These are phyloP conservation scores for Scalopus aquaticus DNA, from an alignment of 2,113 vertebrate genomes.

Conservation along the genomic window DNA sequence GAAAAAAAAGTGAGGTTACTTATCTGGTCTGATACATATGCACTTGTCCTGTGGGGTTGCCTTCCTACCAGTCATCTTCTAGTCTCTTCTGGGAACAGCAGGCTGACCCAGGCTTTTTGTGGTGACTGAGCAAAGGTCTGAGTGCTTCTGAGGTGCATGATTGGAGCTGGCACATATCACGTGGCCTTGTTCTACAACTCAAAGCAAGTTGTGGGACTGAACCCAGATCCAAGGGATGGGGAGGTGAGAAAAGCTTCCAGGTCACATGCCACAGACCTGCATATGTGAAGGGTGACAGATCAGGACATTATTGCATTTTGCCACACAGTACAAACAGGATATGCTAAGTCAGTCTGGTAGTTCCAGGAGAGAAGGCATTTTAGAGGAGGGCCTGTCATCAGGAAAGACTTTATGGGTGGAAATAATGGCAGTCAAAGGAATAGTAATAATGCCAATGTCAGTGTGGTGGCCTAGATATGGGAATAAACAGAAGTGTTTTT, in stretches of 20 bases:
- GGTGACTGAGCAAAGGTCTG: not conserved
- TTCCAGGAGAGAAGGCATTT: not conserved
- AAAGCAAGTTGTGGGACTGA: not conserved
- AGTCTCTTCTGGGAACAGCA: not conserved
- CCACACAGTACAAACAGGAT: fast-evolving
- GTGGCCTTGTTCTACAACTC: not conserved
- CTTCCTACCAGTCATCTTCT: not conserved
- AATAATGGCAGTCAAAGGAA: not conserved
- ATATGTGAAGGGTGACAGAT: not conserved
- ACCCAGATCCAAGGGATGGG: fast-evolving
- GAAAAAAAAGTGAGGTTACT: too few relatives aligned
- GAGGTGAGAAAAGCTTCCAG: not conserved
- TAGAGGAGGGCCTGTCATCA: not conserved
- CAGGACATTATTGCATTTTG: not conserved
- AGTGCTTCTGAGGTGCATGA: not conserved
- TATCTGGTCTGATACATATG: not conserved
- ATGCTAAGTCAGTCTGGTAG: not conserved
- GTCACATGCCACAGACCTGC: fast-evolving
- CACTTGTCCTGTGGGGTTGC: fast-evolving
- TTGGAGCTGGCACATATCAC: not conserved
- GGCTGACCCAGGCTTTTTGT: not conserved
- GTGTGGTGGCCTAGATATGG: not conserved
- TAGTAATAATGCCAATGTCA: not conserved
- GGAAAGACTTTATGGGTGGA: not conserved
- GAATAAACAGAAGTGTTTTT: not conserved